Evolutionary conservation across 2,888 invertebrate species (phyloP), one percentile per base, ranked within the genome.

Genomic region (Dicyrtoma fusca): DNA sequence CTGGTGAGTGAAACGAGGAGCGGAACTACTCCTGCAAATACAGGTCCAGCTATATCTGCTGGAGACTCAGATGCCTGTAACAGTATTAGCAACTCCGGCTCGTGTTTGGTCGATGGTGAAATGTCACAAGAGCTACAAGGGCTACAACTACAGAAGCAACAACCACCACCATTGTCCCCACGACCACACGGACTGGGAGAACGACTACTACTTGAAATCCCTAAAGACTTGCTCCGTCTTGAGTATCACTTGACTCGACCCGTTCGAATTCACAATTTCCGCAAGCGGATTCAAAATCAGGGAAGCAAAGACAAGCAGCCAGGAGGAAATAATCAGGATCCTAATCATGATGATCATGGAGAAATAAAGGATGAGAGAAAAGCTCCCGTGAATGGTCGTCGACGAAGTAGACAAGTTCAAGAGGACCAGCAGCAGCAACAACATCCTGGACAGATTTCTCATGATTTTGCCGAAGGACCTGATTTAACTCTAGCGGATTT

Each of bases 171-270:
- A 34, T 34, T 8, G 8, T 8, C 34, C 3, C 59, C 59, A 26
- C 34, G 13, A 49, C 45, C 64, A 64, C 19, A 4, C 5, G 19
- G 17, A 57, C 11, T 3, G 57, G 4, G 34, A 34, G 34, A 6
- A 59, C n/a, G 11, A 59, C 23, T 17, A 2, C 13, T 45, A 57
- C 19, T 80, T 19, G 76, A 79, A 55, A 76, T 95, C 69, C 92
- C 95, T 0, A 83, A 84, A n/a, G 89, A 89, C 81, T 83, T 95
- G 64, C 86, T 89, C 0, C 86, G 91, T 76, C 92, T 95, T 82
- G 96, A 97, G 84, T 87, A 88, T 77, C 95, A 96, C 82, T 87
- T 97, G 84, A 87, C 87, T 17, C 90, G 92, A 81, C 95, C 95
- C 0, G 89, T 94, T 0, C 88, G 89, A 82, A 87, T 94, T 76